Base-by-base conservation (phyloP, 1,140 invertebrate species). In the Aphaenogaster rudis region DNA sequence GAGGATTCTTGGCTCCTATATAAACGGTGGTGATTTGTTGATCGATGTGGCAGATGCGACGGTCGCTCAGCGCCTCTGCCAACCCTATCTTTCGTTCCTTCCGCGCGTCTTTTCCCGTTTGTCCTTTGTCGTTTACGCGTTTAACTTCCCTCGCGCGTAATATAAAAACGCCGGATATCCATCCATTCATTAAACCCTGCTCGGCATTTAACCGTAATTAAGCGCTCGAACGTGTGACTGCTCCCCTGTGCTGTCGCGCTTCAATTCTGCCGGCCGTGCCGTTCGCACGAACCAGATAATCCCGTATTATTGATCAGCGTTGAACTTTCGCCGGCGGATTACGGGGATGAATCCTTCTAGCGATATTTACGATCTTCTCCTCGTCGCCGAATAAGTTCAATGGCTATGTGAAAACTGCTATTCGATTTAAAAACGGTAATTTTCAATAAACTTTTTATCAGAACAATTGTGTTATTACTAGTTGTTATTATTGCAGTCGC, bases 291-390 rank as follows among this genome's bases (percentile, higher is more conserved):
- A 28, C 9, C 63, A 17, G 76, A 66, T 86, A 86, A 86, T 86
- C 76, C 72, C 48, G 63, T 59, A 78, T 86, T 79, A 78, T 79
- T 86, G 82, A 78, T 79, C 63, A 86, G 74, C 15, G n/a, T 11
- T 78, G 72, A 86, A 78, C 84, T 77, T 86, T 86, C 48, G 82
- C 48, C 59, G 59, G 61, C 45, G 63, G 74, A 79, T 66, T 79
- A 77, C 17, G 61, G 61, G 17, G 59, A 79, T 86, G 74, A 86
- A 77, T 86, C 74, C 63, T 64, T 86, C 54, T 54, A 67, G 63
- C 36, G 59, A 86, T 77, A 67, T 86, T 80, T 80, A 67, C 36
- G 50, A 85, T 66, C 61, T 36, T 48, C 61, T 48, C 11, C 15
- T 28, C 45, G 21, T 52, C 21, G 69, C 6, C 28, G 50, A 81